These are phyloP conservation scores for Tetrao urogallus DNA, from an alignment of 2,113 vertebrate genomes.

Conservation along the genomic window DNA sequence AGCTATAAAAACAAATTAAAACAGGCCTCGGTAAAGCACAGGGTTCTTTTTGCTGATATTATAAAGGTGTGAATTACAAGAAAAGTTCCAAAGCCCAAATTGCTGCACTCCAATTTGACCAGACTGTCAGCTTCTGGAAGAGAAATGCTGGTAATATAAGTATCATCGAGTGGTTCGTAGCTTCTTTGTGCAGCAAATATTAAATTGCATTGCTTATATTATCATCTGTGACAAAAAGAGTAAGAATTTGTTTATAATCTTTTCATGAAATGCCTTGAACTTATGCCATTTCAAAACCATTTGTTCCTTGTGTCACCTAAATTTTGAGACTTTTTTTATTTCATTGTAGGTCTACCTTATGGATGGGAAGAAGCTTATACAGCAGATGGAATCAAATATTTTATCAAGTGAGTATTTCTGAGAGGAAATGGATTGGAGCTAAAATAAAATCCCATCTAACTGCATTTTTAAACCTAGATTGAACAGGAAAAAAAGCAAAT, in stretches of 20 bases:
- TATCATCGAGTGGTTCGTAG: neutral
- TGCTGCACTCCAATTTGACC: neutral
- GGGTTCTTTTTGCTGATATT: neutral
- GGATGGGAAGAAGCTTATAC: conserved; percentile 94
- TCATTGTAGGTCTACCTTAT: conserved; percentile 84
- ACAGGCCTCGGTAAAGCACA: neutral
- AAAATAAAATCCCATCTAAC: conserved; percentile 9
- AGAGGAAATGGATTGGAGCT: conserved; percentile 35
- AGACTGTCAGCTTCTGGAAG: neutral
- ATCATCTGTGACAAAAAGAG: neutral
- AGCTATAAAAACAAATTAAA: neutral
- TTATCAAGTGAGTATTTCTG: conserved; percentile 90
- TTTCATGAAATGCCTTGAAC: neutral
- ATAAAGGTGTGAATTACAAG: neutral
- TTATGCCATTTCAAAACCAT: neutral
- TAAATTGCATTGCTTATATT: neutral
- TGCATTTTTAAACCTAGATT: neutral
- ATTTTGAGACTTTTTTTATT: conserved; percentile 14
- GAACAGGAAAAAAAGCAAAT: conserved; percentile 18
- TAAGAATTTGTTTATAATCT: neutral
- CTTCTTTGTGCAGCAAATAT: neutral
- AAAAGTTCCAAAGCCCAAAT: neutral
- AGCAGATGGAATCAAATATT: conserved; percentile 91
- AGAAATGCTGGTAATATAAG: neutral
- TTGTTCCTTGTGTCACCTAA: neutral